A percentile compares a stretch with the other conserved stretches of the same genome.
Evolutionary conservation across 2,888 invertebrate species (phyloP).

Genomic region (Leucania comma): DNA sequence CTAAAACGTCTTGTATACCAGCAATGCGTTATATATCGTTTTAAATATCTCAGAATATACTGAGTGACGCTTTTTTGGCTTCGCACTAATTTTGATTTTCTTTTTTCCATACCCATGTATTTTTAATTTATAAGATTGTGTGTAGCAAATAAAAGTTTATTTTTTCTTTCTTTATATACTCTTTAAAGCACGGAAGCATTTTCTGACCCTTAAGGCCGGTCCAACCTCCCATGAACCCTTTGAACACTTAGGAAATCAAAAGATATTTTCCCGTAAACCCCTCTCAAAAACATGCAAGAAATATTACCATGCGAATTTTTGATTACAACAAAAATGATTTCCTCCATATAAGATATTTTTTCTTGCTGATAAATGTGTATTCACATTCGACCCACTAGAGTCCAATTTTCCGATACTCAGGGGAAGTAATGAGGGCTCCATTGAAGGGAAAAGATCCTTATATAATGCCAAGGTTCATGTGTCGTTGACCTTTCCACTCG

Average conservation of each 20-base stretch:
- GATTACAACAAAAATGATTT: conserved; percentile 9
- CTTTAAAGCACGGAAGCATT: not conserved
- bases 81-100: too few relatives aligned
- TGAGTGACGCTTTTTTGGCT: too few relatives aligned
- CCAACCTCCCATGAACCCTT: not conserved
- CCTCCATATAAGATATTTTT: conserved; percentile 26
- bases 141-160: too few relatives aligned
- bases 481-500: conserved; percentile 23
- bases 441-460: conserved; percentile 43
- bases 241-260: not conserved
- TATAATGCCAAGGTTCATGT: conserved; percentile 20
- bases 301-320: conserved; percentile 23
- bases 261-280: not conserved
- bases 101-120: too few relatives aligned
- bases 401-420: conserved; percentile 46
- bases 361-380: conserved; percentile 29
- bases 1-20: too few relatives aligned
- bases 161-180: not conserved
- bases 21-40: too few relatives aligned
- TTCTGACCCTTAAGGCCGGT: not conserved
- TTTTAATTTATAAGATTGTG: too few relatives aligned
- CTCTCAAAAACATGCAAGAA: conserved; percentile 10
- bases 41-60: too few relatives aligned
- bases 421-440: conserved; percentile 45
- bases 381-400: conserved; percentile 32